These are phyloP conservation scores for Perodicticus potto DNA, from an alignment of 2,797 vertebrate species.

Conservation along the genomic window DNA sequence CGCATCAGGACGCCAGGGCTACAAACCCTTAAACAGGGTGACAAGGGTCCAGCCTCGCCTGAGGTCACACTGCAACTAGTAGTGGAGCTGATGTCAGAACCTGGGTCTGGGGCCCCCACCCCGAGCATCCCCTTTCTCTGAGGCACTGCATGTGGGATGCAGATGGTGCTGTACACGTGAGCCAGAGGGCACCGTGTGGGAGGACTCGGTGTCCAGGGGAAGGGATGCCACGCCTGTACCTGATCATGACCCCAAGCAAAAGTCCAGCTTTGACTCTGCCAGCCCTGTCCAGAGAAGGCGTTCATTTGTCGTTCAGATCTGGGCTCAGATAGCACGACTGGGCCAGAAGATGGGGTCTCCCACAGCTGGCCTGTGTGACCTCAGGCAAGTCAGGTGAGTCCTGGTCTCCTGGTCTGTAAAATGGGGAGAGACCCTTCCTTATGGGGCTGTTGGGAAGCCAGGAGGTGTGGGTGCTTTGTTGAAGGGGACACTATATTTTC, in stretches of 20 bases:
- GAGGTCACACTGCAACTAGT: neutral
- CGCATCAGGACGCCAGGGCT: neutral
- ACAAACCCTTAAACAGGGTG: neutral
- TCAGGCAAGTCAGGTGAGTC: neutral
- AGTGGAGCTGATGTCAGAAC: neutral
- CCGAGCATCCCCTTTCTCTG: accelerated
- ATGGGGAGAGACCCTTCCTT: neutral
- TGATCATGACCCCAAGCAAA: neutral
- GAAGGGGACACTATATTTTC: accelerated
- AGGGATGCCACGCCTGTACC: no score
- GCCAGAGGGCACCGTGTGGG: no score
- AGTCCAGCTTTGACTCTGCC: neutral
- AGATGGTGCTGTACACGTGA: neutral
- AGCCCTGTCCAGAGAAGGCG: neutral
- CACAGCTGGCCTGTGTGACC: neutral
- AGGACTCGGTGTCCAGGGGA: neutral
- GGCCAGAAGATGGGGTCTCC: neutral
- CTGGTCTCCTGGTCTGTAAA: neutral
- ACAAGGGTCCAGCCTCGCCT: accelerated
- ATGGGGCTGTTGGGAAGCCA: neutral
- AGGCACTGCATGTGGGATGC: neutral
- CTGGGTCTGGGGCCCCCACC: neutral
- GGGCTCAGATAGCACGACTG: neutral
- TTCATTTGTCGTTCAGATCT: no score
- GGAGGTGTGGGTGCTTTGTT: no score